Percentiles rank a stretch among this genome's conserved stretches.
Evolutionary conservation across 2,888 invertebrate genomes (phyloP).

Genomic region (Synanthedon tipuliformis): DNA sequence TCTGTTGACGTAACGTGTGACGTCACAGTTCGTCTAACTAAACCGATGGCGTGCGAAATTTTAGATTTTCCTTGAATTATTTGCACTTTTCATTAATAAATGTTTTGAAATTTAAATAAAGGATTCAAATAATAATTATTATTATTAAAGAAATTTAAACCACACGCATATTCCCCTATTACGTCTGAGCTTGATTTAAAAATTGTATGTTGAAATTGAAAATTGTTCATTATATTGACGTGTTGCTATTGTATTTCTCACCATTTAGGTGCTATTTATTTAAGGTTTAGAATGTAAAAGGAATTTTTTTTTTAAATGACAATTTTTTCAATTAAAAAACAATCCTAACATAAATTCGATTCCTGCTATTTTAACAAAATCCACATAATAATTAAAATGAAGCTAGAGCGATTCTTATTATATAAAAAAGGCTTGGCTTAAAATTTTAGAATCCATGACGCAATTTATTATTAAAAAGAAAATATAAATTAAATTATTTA

Average conservation of each 20-base stretch:
- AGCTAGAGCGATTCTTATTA: background rate
- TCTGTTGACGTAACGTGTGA: too few relatives aligned
- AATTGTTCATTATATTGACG: conserved; percentile 24
- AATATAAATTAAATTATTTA: background rate
- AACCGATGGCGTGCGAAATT: too few relatives aligned
- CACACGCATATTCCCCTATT: background rate
- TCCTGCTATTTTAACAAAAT: background rate
- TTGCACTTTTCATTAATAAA: too few relatives aligned
- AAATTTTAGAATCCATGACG: background rate
- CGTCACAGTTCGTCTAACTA: too few relatives aligned
- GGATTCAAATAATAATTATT: too few relatives aligned
- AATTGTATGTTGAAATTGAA: conserved; percentile 6
- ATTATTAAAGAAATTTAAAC: too few relatives aligned
- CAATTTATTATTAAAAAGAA: background rate
- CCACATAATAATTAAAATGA: background rate
- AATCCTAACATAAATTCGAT: background rate
- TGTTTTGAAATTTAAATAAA: too few relatives aligned
- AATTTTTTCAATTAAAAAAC: background rate
- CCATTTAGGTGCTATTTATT: conserved; percentile 59
- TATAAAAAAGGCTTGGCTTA: background rate
- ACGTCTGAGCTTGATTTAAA: conserved; percentile 3
- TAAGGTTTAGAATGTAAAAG: conserved; percentile 31
- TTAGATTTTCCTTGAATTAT: too few relatives aligned
- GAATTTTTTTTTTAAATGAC: too few relatives aligned
- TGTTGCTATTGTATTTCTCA: conserved; percentile 38